A percentile compares a stretch with the other conserved stretches of the same genome.
These are phyloP conservation scores for Plemyria rubiginata DNA, from an alignment of 2,888 invertebrate species.

Conservation along the genomic window DNA sequence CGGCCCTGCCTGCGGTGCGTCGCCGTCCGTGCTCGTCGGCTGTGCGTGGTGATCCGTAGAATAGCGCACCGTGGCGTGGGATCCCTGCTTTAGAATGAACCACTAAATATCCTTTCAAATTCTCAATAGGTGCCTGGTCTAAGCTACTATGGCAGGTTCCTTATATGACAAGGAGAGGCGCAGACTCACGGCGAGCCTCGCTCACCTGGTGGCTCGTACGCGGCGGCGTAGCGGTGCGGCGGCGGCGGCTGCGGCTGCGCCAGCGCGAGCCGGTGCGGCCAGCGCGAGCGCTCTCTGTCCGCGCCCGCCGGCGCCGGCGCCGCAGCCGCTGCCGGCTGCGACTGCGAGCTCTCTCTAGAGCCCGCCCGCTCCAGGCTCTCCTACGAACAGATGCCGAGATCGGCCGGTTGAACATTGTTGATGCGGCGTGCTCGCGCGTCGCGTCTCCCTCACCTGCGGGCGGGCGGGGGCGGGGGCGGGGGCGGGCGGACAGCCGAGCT, in stretches of 20 bases:
- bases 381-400: neutral
- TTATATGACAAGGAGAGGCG: no score
- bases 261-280: conserved; percentile 76
- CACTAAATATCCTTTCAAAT: no score
- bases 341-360: conserved; percentile 22
- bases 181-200: no score
- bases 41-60: no score
- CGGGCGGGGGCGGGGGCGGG: conserved; percentile 35
- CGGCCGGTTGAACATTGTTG: no score
- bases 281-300: conserved; percentile 65
- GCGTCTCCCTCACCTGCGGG: no score
- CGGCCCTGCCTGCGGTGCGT: no score
- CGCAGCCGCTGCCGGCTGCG: conserved; percentile 32
- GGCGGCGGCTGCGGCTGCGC: conserved; percentile 77
- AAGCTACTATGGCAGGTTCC: no score
- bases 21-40: no score
- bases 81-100: no score
- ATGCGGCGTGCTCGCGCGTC: conserved; percentile 16
- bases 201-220: neutral
- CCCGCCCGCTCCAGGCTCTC: conserved; percentile 5
- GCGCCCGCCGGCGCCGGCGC: conserved; percentile 7
- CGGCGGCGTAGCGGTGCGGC: conserved; percentile 55
- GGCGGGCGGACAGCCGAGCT: conserved; percentile 88
- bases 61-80: no score
- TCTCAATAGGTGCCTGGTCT: no score